phyloP scores from a whole-genome alignment of 1,140 invertebrate genomes.

The Conus betulinus region DNA sequence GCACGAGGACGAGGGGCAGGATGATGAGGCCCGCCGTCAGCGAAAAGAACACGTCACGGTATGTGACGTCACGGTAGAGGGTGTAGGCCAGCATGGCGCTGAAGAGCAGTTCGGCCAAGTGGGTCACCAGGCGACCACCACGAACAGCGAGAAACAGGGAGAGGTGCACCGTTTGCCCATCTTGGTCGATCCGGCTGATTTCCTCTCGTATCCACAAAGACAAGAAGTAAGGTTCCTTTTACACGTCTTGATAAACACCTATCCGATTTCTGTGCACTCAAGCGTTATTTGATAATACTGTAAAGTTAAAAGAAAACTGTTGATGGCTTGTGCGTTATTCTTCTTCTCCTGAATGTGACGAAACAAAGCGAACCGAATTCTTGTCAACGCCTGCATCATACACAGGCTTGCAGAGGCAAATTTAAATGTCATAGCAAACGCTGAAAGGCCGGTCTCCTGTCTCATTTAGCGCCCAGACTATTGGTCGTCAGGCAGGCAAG shows the following conservation, averaged over 20 bases:
- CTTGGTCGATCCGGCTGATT: not conserved
- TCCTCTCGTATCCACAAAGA: no score
- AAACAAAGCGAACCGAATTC: not conserved
- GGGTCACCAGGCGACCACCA: slow-evolving; percentile 55
- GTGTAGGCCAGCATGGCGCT: slow-evolving; percentile 46
- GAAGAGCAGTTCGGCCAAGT: slow-evolving; percentile 56
- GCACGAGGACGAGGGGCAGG: slow-evolving; percentile 60
- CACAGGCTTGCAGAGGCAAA: not conserved
- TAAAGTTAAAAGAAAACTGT: no score
- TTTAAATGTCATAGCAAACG: not conserved
- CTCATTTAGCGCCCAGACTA: not conserved
- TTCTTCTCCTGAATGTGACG: not conserved
- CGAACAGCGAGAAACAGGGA: slow-evolving; percentile 52
- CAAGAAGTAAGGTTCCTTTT: no score
- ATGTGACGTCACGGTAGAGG: slow-evolving; percentile 27
- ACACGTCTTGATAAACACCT: no score
- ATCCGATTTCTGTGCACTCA: no score
- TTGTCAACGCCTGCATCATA: not conserved
- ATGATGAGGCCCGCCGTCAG: slow-evolving; percentile 59
- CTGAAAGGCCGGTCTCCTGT: no score
- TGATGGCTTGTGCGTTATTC: not conserved
- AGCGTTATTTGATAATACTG: no score
- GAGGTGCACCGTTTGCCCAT: slow-evolving; percentile 48
- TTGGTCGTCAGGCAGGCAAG: not conserved
- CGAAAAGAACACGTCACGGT: slow-evolving; percentile 56